Evolutionary conservation across 2,888 invertebrate genomes (phyloP).

Genomic region (Escarpia spicata): DNA sequence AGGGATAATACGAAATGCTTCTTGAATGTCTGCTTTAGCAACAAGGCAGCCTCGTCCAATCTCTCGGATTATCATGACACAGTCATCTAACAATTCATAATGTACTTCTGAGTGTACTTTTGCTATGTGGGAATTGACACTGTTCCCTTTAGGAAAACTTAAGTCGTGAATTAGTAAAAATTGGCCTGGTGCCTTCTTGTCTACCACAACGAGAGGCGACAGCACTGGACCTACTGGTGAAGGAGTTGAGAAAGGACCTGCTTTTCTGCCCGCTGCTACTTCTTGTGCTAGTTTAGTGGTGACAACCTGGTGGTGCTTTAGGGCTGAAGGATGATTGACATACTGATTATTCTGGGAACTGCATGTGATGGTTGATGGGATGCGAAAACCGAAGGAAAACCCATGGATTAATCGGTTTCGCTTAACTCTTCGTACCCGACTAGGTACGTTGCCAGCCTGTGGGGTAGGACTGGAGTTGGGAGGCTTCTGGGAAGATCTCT

Average conservation of each 20-base stretch:
- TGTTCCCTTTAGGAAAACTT: not conserved
- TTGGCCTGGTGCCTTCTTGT: not conserved
- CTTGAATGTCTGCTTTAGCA: not conserved
- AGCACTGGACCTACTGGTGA: not conserved
- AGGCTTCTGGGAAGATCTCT: no score
- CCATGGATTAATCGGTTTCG: no score
- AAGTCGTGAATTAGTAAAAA: not conserved
- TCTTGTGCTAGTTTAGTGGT: not conserved
- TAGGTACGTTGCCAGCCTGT: no score
- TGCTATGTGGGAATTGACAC: not conserved
- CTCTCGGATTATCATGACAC: not conserved
- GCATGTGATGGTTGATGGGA: no score
- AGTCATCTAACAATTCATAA: not conserved
- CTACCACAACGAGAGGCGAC: not conserved
- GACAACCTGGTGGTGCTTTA: not conserved
- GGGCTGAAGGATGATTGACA: not conserved
- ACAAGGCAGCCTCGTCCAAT: not conserved
- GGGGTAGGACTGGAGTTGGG: no score
- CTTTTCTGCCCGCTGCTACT: not conserved
- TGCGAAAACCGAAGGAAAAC: no score
- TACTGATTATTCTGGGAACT: not conserved
- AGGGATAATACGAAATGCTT: not conserved
- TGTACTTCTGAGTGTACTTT: not conserved
- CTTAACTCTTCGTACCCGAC: no score
- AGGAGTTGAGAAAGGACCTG: not conserved